A percentile compares a stretch with the other conserved stretches of the same genome.
These are phyloP conservation scores for Oreohelix idahoensis DNA, from an alignment of 1,140 invertebrate genomes.

Conservation along the genomic window DNA sequence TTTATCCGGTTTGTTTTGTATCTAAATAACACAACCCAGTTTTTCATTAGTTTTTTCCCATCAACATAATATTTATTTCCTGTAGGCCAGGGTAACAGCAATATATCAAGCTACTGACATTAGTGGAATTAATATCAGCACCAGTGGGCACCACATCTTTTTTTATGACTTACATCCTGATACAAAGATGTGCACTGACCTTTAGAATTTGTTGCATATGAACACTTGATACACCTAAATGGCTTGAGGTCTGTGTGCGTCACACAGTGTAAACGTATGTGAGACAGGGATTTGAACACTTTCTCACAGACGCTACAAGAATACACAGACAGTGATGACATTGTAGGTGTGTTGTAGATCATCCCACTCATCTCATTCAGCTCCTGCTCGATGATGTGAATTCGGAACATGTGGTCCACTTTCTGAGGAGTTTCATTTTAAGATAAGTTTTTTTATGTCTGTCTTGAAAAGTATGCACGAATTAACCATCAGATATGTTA, in stretches of 20 bases:
- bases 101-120: no score
- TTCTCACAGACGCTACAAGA: slow-evolving; percentile 72
- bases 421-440: background rate
- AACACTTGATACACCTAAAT: slow-evolving; percentile 72
- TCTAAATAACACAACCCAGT: no score
- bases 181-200: slow-evolving; percentile 49
- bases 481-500: no score
- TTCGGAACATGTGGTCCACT: slow-evolving; percentile 49
- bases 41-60: no score
- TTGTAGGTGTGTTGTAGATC: slow-evolving; percentile 44
- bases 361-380: slow-evolving; percentile 61
- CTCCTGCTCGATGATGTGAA: slow-evolving; percentile 69
- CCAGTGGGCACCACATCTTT: no score
- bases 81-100: no score
- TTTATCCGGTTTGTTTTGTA: no score
- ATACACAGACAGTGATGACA: slow-evolving; percentile 63
- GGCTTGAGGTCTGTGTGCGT: slow-evolving; percentile 72
- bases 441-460: no score
- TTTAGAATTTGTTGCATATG: slow-evolving; percentile 70
- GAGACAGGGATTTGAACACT: slow-evolving; percentile 71
- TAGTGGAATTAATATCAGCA: no score
- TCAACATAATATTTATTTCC: no score
- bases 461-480: no score
- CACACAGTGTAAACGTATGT: slow-evolving; percentile 71
- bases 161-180: no score